phyloP scores from a whole-genome alignment of 2,797 vertebrate species.

The Anableps anableps region DNA sequence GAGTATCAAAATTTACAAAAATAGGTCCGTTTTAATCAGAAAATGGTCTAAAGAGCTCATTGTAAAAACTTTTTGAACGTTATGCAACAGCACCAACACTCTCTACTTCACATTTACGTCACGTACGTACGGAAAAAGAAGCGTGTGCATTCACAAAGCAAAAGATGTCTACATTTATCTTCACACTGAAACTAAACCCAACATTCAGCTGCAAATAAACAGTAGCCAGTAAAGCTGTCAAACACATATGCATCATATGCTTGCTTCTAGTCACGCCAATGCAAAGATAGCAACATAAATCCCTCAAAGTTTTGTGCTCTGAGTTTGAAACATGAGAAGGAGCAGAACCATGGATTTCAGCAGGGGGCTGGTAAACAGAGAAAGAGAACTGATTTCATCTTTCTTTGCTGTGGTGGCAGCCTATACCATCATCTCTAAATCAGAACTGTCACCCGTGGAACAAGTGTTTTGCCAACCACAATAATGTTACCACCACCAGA shows the following conservation, averaged over 20 bases:
- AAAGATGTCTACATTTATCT: conserved; percentile 41
- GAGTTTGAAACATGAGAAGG: conserved; percentile 49
- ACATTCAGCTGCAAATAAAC: conserved; percentile 31
- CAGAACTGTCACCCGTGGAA: conserved; percentile 66
- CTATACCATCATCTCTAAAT: conserved; percentile 66
- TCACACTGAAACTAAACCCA: conserved; percentile 20
- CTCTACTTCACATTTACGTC: conserved; percentile 41
- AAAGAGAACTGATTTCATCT: conserved; percentile 61
- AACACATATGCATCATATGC: conserved; percentile 40
- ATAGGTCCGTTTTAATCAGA: conserved; percentile 30
- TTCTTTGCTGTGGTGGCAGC: conserved; percentile 59
- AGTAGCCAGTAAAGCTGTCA: conserved; percentile 31
- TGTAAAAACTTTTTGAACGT: conserved; percentile 38
- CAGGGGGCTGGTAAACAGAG: conserved; percentile 21
- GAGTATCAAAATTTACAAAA: conserved; percentile 20
- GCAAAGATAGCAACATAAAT: conserved; percentile 48
- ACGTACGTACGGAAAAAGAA: conserved; percentile 32
- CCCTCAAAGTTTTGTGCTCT: conserved; percentile 39
- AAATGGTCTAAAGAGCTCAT: conserved; percentile 12
- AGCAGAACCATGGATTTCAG: conserved; percentile 32
- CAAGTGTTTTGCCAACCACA: conserved; percentile 70
- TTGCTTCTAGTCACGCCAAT: conserved; percentile 45
- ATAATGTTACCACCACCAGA: conserved; percentile 67
- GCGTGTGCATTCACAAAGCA: background rate
- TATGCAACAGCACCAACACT: conserved; percentile 39